These are phyloP conservation scores for Cephus rjabovi DNA, from an alignment of 2,888 invertebrate species.

Conservation along the genomic window DNA sequence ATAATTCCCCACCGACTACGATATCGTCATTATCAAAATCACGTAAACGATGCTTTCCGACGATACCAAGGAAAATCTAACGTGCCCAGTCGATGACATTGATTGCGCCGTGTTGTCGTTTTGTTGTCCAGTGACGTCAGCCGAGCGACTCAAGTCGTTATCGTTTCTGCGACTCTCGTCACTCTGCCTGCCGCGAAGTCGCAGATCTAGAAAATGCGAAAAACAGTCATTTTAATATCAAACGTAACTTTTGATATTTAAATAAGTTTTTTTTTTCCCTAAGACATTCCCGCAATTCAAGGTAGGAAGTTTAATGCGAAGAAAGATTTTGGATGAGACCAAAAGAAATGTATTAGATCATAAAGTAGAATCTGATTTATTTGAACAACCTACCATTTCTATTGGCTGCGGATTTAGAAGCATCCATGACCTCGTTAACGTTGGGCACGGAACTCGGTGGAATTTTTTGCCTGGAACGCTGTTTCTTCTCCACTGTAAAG, in stretches of 20 bases:
- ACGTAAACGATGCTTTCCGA: constrained; percentile 33
- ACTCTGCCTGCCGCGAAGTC: constrained; percentile 32
- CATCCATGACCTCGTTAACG: constrained; percentile 52
- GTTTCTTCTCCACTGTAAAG: constrained; percentile 50
- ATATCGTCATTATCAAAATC: constrained; percentile 38
- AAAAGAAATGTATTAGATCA: not conserved
- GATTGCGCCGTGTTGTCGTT: constrained; percentile 57
- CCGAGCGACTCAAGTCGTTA: constrained; percentile 26
- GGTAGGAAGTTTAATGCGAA: no score
- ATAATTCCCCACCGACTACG: constrained; percentile 37
- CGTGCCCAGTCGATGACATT: constrained; percentile 53
- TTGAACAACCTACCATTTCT: constrained; percentile 40
- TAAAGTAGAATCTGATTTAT: not conserved
- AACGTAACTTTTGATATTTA: not conserved
- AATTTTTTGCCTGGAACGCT: constrained; percentile 46
- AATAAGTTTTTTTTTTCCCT: not conserved
- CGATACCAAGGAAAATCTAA: constrained; percentile 28
- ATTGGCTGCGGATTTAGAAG: constrained; percentile 48
- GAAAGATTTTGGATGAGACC: not conserved
- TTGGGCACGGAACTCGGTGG: constrained; percentile 46
- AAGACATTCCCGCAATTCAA: no score
- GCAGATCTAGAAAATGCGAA: constrained; percentile 29
- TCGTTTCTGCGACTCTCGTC: constrained; percentile 30
- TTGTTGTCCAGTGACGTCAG: constrained; percentile 40
- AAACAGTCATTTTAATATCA: not conserved